Base-by-base conservation (phyloP, 1,140 invertebrate species). In the Papilio aristodemus region DNA sequence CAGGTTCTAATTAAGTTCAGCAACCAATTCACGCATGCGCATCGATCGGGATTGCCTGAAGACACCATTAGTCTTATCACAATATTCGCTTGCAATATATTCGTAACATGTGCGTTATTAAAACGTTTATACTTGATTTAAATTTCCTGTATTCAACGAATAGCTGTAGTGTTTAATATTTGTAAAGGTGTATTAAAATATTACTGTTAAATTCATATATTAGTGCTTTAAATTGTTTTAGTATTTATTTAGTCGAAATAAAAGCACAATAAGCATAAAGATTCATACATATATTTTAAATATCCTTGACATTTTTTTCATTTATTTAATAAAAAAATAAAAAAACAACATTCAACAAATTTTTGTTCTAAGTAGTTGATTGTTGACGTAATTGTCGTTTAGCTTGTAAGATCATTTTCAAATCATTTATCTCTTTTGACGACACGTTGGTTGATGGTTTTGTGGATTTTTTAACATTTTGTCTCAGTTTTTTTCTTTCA, bases 11-110 rank as follows among this genome's bases (percentile, higher is more conserved):
- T 86, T 89, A 89, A 87, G 75, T 78, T 76, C 72, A 74, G 82
- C 79, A 83, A 83, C 78, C 81, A 85, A 84, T 86, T 86, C 81
- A 73, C 82, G 74, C 79, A 79, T 84, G 83, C 81, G 78, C 85
- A 85, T 79, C 79, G 81, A 81, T 80, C 77, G 69, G 69, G 70
- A 67, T 69, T 74, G 87, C 87, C 85, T 63, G 79, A 71, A 87
- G 87, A 83, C 78, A 88, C 73, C 81, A 87, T 89, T 83, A 81
- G 72, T 87, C 81, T 80, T 80, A 72, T 76, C 78, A 78, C 76
- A 80, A 76, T 74, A 77, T 73, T 68, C 72, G 71, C 70, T 67
- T 69, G 64, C 38, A 38, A 41, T 59, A 64, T 66, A 66, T 66
- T 66, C 63, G 10, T 46, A 64, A 64, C 62, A 32, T 50, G 63